Percentiles rank a stretch among this genome's conserved stretches.
These are phyloP conservation scores for Samia ricini DNA, from an alignment of 1,140 invertebrate species.

Conservation along the genomic window DNA sequence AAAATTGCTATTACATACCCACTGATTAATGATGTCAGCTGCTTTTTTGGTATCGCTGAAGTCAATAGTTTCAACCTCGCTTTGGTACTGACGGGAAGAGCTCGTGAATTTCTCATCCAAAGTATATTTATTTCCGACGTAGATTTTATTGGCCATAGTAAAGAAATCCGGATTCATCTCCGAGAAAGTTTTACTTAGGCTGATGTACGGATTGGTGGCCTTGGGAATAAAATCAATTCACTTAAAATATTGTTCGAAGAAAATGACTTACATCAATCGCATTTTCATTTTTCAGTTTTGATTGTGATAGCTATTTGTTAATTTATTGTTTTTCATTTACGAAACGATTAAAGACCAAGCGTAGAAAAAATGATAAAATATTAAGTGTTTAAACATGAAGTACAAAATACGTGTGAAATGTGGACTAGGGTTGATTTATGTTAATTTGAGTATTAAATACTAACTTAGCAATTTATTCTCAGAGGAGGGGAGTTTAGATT, in stretches of 20 bases:
- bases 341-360: too few species aligned
- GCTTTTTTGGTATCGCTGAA: constrained; percentile 17
- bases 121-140: constrained; percentile 21
- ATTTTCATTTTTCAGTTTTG: too few species aligned
- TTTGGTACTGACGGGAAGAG: constrained; percentile 17
- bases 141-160: constrained; percentile 37
- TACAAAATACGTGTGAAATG: too few species aligned
- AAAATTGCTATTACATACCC: constrained; percentile 21
- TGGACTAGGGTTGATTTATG: too few species aligned
- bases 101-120: constrained; percentile 25
- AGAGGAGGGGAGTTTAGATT: background rate
- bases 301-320: too few species aligned
- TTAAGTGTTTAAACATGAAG: too few species aligned
- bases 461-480: background rate
- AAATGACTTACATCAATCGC: too few species aligned
- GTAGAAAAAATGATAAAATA: too few species aligned
- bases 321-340: too few species aligned
- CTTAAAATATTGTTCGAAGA: too few species aligned
- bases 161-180: constrained; percentile 28
- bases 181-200: constrained; percentile 25
- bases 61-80: constrained; percentile 33
- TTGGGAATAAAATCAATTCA: background rate
- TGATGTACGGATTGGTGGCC: constrained; percentile 22
- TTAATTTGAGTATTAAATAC: too few species aligned
- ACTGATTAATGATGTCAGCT: constrained; percentile 33